Conservation (phyloP, 2,888 invertebrate genomes). For the Mesorhabditis belari region DNA sequence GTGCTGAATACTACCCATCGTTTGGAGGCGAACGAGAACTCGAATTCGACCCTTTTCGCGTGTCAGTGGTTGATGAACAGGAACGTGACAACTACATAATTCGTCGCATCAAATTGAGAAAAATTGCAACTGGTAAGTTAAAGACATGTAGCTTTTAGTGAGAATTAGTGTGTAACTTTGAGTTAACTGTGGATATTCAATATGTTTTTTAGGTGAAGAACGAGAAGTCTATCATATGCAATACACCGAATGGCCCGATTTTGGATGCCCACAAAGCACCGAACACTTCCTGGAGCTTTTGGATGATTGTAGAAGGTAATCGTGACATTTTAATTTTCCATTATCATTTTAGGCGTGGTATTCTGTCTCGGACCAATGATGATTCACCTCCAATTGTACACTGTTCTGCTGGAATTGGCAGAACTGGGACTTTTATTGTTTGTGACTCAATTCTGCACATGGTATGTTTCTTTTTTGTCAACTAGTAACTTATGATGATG, state of each 20-base stretch:
- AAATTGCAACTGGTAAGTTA: background rate
- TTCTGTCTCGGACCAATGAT: background rate
- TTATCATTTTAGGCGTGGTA: background rate
- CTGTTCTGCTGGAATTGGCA: conserved; percentile 58
- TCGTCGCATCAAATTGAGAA: conserved; percentile 16
- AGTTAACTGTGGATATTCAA: too few relatives aligned
- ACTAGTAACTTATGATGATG: too few relatives aligned
- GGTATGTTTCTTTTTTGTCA: too few relatives aligned
- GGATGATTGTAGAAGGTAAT: conserved; percentile 50
- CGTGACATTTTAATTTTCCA: conserved; percentile 8
- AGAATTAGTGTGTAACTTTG: too few relatives aligned
- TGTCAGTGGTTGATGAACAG: conserved; percentile 7
- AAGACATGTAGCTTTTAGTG: too few relatives aligned
- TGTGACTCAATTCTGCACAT: background rate
- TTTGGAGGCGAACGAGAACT: background rate
- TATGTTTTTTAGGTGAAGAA: conserved; percentile 9
- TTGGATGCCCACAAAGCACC: conserved; percentile 55
- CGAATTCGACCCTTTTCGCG: conserved; percentile 4
- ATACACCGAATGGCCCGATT: conserved; percentile 57
- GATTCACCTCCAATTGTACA: conserved; percentile 54
- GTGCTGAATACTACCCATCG: conserved; percentile 10
- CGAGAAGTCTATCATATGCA: conserved; percentile 50
- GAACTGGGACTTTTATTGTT: conserved; percentile 56
- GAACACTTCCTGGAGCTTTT: conserved; percentile 57
- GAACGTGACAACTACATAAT: conserved; percentile 18